Percentiles rank a stretch among this genome's conserved stretches.
These are phyloP conservation scores for Chlorodrepanis virens DNA, from an alignment of 2,113 vertebrate species.

Conservation along the genomic window DNA sequence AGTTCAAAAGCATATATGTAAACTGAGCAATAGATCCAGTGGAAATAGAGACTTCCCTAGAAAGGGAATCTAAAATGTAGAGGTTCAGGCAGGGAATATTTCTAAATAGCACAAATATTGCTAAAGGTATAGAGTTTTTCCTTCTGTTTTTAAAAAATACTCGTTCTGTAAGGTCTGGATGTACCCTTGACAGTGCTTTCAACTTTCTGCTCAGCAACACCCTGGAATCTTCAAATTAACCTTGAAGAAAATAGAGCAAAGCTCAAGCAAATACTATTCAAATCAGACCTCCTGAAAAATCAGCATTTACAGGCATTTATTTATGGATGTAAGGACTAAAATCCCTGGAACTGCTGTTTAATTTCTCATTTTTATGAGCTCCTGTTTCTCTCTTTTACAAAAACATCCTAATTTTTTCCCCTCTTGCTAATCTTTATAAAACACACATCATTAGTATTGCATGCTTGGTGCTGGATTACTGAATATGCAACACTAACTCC, in stretches of 20 bases:
- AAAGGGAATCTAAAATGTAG: not conserved
- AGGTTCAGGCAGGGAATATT: not conserved
- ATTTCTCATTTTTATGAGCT: not conserved
- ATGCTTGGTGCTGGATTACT: not conserved
- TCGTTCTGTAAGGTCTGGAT: not conserved
- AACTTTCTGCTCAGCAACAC: conserved; percentile 22
- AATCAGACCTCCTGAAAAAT: not conserved
- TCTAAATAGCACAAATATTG: not conserved
- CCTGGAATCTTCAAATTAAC: not conserved
- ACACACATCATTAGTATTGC: not conserved
- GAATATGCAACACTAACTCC: not conserved
- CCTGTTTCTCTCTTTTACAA: not conserved
- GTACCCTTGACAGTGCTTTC: not conserved
- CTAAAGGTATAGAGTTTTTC: not conserved
- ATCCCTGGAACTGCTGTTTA: not conserved
- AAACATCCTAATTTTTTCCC: not conserved
- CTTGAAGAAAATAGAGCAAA: not conserved
- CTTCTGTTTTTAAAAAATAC: not conserved
- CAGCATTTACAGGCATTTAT: not conserved
- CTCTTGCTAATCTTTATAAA: not conserved
- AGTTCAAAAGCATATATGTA: not conserved
- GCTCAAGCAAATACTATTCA: not conserved
- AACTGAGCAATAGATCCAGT: not conserved
- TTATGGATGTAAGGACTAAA: not conserved
- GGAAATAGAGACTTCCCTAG: not conserved